Base-by-base conservation (phyloP, 2,113 vertebrate genomes). In the Miniopterus natalensis region DNA sequence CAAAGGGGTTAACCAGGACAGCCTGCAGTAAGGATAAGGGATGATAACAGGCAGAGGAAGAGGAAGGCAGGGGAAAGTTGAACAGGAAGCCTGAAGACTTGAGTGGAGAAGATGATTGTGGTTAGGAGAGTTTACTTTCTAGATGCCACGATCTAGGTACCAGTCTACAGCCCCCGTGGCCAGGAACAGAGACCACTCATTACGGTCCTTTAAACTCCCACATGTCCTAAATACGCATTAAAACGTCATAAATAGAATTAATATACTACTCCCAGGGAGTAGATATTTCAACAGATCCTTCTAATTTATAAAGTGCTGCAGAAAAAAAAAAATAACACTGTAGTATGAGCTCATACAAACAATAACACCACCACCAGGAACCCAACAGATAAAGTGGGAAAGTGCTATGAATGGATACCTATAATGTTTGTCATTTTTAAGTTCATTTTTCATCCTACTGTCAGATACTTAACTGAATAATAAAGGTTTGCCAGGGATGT, bases 241-340 rank as follows among this genome's bases (percentile, higher is more conserved):
- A 92, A 80, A 70, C 6, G 87, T 80, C n/a, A 87, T 77, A 49
- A 27, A 70, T 4, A 63, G 23, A 81, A 91, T 55, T 59, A 21
- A 15, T 36, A 45, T 42, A 5, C 9, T 81, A 49, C n/a, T 88
- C 21, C 14, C 36, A 36, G 36, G 3, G 73, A 8, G 20, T 11
- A 91, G 81, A 91, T 63, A 42, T 55, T 80, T 94, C 3, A 90
- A 55, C 21, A 81, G 8, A 70, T 75, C 42, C 53, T 91, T 85
- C 79, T 75, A 49, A 68, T 70, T 63, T n/a, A 51, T 77, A 9
- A 77, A 13, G 4, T n/a, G 47, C 31, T n/a, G 31, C 17, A n/a
- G 47, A 51, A 77, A 51, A 75, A 75, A 77, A 51, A n/a, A 40
- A 94, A 10, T 78, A 83, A 12, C 0, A 8, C 13, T 77, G 15